phyloP scores from a whole-genome alignment of 2,888 invertebrate genomes.

The Dynastes maya region DNA sequence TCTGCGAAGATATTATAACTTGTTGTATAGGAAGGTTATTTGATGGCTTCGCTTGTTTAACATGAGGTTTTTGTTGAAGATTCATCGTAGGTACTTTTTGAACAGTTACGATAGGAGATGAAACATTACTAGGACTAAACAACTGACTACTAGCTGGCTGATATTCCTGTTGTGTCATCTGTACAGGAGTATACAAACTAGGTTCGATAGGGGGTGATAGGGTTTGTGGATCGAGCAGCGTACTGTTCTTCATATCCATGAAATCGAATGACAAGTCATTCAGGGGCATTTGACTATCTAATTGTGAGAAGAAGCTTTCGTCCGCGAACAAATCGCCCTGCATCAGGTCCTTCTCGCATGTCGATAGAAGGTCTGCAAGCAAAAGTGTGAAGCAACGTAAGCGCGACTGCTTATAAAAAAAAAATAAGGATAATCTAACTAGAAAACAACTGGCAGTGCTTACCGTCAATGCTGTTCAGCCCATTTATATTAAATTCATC shows the following conservation, averaged over 20 bases:
- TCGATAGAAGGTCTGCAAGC: constrained; percentile 77
- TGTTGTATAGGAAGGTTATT: constrained; percentile 52
- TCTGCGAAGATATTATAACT: constrained; percentile 61
- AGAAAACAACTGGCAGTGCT: constrained; percentile 57
- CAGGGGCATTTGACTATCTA: constrained; percentile 71
- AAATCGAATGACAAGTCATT: constrained; percentile 71
- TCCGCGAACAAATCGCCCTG: constrained; percentile 72
- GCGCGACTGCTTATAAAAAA: no score
- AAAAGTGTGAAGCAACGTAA: constrained; percentile 56
- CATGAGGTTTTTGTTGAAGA: constrained; percentile 54
- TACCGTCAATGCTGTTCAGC: constrained; percentile 81
- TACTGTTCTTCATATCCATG: constrained; percentile 64
- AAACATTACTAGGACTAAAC: constrained; percentile 24
- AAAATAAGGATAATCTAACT: not conserved
- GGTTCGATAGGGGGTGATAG: constrained; percentile 56
- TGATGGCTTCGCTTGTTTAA: constrained; percentile 18
- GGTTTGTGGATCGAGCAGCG: constrained; percentile 60
- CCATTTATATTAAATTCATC: constrained; percentile 80
- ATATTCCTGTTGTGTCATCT: constrained; percentile 43
- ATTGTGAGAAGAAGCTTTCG: constrained; percentile 71
- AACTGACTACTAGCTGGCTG: constrained; percentile 39
- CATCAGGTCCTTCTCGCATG: constrained; percentile 80
- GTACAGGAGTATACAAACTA: constrained; percentile 41
- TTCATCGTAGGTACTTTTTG: constrained; percentile 57
- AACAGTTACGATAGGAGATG: constrained; percentile 58